These are phyloP conservation scores for Penaeus chinensis DNA, from an alignment of 1,140 invertebrate genomes.

Conservation along the genomic window DNA sequence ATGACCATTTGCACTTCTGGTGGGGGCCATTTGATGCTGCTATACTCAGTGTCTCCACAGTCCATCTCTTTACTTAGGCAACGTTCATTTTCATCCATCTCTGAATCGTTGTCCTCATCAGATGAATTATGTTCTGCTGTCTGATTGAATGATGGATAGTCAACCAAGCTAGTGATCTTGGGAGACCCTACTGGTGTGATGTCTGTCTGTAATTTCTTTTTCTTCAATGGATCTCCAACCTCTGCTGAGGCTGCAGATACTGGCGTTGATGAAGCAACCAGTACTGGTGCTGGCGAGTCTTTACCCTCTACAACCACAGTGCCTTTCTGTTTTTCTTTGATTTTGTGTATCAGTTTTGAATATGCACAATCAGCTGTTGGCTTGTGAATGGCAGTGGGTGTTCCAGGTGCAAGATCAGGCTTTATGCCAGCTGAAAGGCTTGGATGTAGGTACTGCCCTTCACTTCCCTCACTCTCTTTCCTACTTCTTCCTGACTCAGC, in stretches of 20 bases:
- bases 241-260: slow-evolving; percentile 24
- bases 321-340: slow-evolving; percentile 75
- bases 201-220: slow-evolving; percentile 29
- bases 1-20: slow-evolving; percentile 87
- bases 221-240: slow-evolving; percentile 15
- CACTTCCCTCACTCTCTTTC: slow-evolving; percentile 70
- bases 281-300: slow-evolving; percentile 47
- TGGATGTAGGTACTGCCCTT: slow-evolving; percentile 83
- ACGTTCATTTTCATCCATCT: slow-evolving; percentile 11
- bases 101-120: slow-evolving; percentile 35
- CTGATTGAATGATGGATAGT: slow-evolving; percentile 63
- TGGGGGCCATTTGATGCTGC: slow-evolving; percentile 73
- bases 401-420: slow-evolving; percentile 60
- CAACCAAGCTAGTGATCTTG: slow-evolving; percentile 54
- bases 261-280: background rate
- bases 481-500: slow-evolving; percentile 61
- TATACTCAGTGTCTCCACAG: slow-evolving; percentile 44
- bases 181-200: slow-evolving; percentile 65
- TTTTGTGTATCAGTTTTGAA: slow-evolving; percentile 84
- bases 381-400: slow-evolving; percentile 72
- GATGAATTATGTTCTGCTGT: slow-evolving; percentile 54
- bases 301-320: slow-evolving; percentile 32
- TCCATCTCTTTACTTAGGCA: slow-evolving; percentile 2
- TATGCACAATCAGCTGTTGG: slow-evolving; percentile 86
- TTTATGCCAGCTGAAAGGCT: slow-evolving; percentile 72